Evolutionary conservation across 2,113 vertebrate species (phyloP), one percentile per base, ranked within the genome.

Genomic region (Tenebrosternarchus preto): DNA sequence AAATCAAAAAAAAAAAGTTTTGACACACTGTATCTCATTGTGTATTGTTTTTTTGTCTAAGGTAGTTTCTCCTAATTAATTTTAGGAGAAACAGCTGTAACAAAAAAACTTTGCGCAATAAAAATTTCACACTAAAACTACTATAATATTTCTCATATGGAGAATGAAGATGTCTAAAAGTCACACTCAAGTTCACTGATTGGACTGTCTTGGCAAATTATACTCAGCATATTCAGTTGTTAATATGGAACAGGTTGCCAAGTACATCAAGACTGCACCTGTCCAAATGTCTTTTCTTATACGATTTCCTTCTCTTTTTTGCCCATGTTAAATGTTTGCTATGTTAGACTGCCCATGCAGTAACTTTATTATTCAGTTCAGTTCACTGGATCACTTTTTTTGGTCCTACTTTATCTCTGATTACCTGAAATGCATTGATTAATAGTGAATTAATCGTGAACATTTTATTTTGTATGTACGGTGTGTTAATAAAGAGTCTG

Each of bases 151-250:
- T 78, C 53, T 73, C 75, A 78, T 78, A 78, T 82, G 81, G 60
- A 33, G 76, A 20, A 8, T 67, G 43, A 78, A 77, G 76, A n/a
- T 57, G 25, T 66, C 76, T 59, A 73, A 78, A 82, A 73, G 81
- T 73, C 81, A 82, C 76, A 82, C 81, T 60, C 76, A 20, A 61
- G 6, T 63, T 57, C 57, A 78, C 55, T 78, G 81, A 82, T 82
- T 82, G 81, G 68, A 82, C 68, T 82, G 81, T 82, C 81, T 78
- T 22, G 53, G 25, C 76, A 76, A 82, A 78, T 82, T 82, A 82
- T 22, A 60, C 50, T 78, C 24, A 22, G 57, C 70, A 43, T 77
- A 57, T 24, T 16, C 17, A 57, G 31, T 27, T 66, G 59, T 59
- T 57, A 82, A 71, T 78, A 33, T 29, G 50, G 67, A 78, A 50